Evolutionary conservation across 2,888 invertebrate genomes (phyloP).

Genomic region (Drosophila monieri): DNA sequence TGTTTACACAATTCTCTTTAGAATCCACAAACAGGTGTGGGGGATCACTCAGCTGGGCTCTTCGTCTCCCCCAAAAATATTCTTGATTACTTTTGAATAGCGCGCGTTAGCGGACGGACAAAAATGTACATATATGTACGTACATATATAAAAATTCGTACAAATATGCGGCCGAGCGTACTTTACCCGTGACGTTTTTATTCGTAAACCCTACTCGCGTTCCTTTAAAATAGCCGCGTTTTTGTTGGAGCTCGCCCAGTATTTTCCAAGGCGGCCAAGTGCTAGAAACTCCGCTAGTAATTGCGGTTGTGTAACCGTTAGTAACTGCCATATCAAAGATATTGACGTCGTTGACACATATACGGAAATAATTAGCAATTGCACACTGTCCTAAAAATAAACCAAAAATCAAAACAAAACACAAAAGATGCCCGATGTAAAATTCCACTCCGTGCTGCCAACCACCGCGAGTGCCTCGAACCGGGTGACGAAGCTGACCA

Average conservation of each 20-base stretch:
- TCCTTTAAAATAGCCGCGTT: constrained; percentile 23
- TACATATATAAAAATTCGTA: constrained; percentile 24
- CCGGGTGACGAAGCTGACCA: constrained; percentile 70
- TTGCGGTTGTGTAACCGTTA: constrained; percentile 52
- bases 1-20: not conserved
- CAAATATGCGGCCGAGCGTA: constrained; percentile 23
- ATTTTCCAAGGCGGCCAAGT: constrained; percentile 46
- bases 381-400: constrained; percentile 30
- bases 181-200: constrained; percentile 62
- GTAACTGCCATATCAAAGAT: constrained; percentile 41
- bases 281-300: constrained; percentile 34
- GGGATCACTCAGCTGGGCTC: constrained; percentile 25
- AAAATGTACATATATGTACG: constrained; percentile 38
- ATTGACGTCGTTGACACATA: constrained; percentile 42
- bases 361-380: constrained; percentile 41
- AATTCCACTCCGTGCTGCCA: constrained; percentile 75
- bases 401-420: constrained; percentile 1
- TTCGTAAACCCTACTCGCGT: constrained; percentile 20
- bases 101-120: constrained; percentile 30
- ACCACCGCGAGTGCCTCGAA: constrained; percentile 52
- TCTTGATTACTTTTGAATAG: constrained; percentile 51
- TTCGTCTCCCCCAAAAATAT: constrained; percentile 18
- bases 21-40: constrained; percentile 25
- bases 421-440: constrained; percentile 66
- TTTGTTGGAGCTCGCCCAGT: constrained; percentile 48